Evolutionary conservation across 2,113 vertebrate genomes (phyloP), one percentile per base, ranked within the genome.

Genomic region (Marmota flaviventris): DNA sequence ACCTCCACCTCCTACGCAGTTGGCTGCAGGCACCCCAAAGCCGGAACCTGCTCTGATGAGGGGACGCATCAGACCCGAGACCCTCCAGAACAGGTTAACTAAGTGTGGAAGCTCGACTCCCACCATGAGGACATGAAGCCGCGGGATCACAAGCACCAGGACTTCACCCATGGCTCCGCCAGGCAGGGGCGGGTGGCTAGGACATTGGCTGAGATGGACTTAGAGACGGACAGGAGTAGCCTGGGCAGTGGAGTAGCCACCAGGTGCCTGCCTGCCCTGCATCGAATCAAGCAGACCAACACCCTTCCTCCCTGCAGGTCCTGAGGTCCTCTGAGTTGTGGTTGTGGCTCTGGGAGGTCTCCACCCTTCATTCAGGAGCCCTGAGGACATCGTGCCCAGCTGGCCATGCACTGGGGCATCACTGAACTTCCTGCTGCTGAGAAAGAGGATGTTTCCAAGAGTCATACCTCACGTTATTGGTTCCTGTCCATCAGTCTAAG

Each of bases 231-330:
- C 22, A 14, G 8, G 20, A 67, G 11, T 5, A 42, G 20, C 7
- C 39, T 24, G 7, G 17, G 18, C 0, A 3, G 14, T 1, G 22
- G 29, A 37, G 53, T 29, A 24, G n/a, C 72, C 11, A 20, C 61
- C 32, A 18, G 14, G 69, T 29, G 12, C 24, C 39, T 29, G 24
- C 9, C 53, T 20, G 5, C 39, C 3, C 12, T 6, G 39, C 8
- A 7, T 18, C 0, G 17, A 9, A 13, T 8, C 8, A 39, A 37
- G 79, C 0, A 42, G 8, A 37, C 25, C 34, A 1, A 22, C 3
- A 1, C 3, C 7, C 42, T 24, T 32, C 24, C 14, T 39, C 12
- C 42, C 42, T 45, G 42, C 42, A 67, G 85, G 45, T n/a, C 27
- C 11, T 3, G 6, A 13, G 58, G 12, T n/a, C 56, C n/a, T 42